Evolutionary conservation across 1,140 invertebrate genomes (phyloP).

Genomic region (Rhyacophila brunnea): DNA sequence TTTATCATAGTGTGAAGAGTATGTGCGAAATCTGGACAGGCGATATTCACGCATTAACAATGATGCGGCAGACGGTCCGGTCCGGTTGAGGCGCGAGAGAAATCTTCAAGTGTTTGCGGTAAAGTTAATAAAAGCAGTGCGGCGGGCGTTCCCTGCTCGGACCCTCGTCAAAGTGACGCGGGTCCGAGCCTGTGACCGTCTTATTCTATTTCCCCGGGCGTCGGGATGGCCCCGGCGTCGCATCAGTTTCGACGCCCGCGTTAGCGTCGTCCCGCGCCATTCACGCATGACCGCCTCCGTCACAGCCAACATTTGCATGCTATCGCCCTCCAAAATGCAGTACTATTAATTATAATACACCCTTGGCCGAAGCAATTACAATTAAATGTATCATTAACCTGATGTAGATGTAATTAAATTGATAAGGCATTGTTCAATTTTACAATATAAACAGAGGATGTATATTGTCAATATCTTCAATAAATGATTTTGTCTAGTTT

Average conservation of each 20-base stretch:
- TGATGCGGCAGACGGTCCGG: slow-evolving; percentile 1
- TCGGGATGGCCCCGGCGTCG: background rate
- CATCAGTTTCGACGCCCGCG: background rate
- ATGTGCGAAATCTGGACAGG: background rate
- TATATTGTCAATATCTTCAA: too few species aligned
- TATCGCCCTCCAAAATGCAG: too few species aligned
- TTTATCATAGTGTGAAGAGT: too few species aligned
- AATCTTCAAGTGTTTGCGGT: slow-evolving; percentile 15
- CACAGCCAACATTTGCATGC: background rate
- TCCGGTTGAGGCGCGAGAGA: background rate
- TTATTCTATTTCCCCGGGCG: background rate
- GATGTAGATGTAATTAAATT: too few species aligned
- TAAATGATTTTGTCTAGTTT: too few species aligned
- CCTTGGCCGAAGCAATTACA: too few species aligned
- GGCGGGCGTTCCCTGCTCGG: slow-evolving; percentile 8
- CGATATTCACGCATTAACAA: background rate
- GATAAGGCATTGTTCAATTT: too few species aligned
- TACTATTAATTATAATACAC: too few species aligned
- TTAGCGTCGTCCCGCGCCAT: background rate
- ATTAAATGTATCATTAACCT: too few species aligned
- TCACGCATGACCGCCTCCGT: background rate
- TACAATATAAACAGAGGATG: too few species aligned
- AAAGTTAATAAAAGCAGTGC: slow-evolving; percentile 25
- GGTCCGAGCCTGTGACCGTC: slow-evolving; percentile 9
- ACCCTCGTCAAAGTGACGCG: slow-evolving; percentile 30